Evolutionary conservation across 2,113 vertebrate species (phyloP), one percentile per base, ranked within the genome.

Genomic region (Chaetops frenatus): DNA sequence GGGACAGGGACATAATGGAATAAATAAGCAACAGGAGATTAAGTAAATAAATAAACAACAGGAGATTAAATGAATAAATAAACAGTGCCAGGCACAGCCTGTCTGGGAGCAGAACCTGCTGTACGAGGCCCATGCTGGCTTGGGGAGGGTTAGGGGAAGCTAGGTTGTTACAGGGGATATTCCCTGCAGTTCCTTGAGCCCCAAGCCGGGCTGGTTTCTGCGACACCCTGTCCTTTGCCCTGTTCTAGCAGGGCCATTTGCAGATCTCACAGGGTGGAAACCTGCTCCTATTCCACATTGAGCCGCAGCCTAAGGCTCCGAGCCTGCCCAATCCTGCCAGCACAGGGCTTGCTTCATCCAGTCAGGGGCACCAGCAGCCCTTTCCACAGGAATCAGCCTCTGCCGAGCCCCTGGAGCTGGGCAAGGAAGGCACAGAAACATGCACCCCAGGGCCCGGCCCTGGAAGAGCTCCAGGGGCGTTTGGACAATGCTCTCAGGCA

Each of bases 171-270:
- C 48, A 14, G 31, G 35, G 25, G 58, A 42, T 45, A 45, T 38
- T 90, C 45, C 45, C 36, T 21, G 74, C 28, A 29, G n/a, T 10
- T 11, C 66, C 22, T 5, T 5, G 51, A 88, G 62, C 80, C 23
- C 42, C 35, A 9, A 1, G 21, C 25, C 13, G 2, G 25, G 35
- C 61, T 7, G 48, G 12, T 40, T 73, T 28, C 69, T 31, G 19
- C 2, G 7, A 61, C 27, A 19, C 25, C 33, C 47, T 31, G 6
- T 50, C 27, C 50, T 35, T 18, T 8, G 21, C 40, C 7, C 3
- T 9, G 3, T 19, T 27, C 20, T 60, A 9, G 24, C 0, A 0
- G 1, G 6, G 27, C 31, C 4, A 1, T 4, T 13, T 14, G 28
- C 0, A 0, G 15, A 6, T 25, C 65, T 38, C 38, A 15, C 11